phyloP scores from a whole-genome alignment of 2,113 vertebrate genomes.

The Gadus chalcogrammus region DNA sequence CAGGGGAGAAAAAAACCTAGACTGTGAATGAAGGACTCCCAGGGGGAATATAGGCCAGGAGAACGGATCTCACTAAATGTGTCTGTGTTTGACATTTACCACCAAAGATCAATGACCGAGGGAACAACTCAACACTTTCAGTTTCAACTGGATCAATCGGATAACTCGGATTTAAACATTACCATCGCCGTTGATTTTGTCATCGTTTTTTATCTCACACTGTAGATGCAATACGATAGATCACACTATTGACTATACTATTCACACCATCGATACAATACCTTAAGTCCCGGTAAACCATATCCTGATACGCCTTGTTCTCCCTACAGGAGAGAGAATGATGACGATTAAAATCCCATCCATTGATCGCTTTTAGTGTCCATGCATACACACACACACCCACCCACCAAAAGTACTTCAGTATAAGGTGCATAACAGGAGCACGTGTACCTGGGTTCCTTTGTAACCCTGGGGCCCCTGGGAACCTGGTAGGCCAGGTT shows the following conservation, averaged over 20 bases:
- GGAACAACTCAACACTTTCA: no score
- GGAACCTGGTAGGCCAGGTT: slow-evolving; percentile 82
- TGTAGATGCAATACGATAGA: no score
- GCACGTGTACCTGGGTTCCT: slow-evolving; percentile 77
- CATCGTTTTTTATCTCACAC: no score
- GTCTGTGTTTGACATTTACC: no score
- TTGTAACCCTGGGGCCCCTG: slow-evolving; percentile 80
- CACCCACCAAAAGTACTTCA: slow-evolving; percentile 5
- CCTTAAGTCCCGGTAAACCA: slow-evolving; percentile 63
- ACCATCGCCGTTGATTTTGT: no score
- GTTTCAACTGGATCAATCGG: no score
- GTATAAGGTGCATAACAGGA: not conserved
- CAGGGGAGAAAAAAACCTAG: no score
- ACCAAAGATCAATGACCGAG: no score
- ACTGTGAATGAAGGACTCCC: no score
- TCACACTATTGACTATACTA: not conserved
- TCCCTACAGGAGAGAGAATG: slow-evolving; percentile 50
- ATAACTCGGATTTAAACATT: no score
- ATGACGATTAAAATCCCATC: slow-evolving; percentile 6
- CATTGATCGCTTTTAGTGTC: not conserved
- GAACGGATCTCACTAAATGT: no score
- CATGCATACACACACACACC: not conserved
- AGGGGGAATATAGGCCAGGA: no score
- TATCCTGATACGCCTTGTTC: slow-evolving; percentile 57
- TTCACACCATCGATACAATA: slow-evolving; percentile 15